Base-by-base conservation (phyloP, 2,113 vertebrate genomes). In the Rhineura floridana region DNA sequence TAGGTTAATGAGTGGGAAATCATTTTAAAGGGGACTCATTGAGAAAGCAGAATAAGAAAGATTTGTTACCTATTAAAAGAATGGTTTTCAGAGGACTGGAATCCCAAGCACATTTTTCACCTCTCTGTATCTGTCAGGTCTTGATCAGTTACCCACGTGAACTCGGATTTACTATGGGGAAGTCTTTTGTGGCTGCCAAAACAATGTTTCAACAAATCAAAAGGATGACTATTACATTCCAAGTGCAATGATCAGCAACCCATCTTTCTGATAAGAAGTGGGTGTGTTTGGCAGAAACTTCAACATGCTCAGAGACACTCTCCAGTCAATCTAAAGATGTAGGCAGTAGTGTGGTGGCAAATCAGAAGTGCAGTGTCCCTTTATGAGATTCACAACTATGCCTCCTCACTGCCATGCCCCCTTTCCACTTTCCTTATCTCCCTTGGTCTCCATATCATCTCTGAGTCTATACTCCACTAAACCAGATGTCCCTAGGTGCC, bases 1-100 rank as follows among this genome's bases (percentile, higher is more conserved):
- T 65, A 88, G 13, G 84, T 48, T 36, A 80, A 62, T 79, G 42
- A 59, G 62, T 80, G 52, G 39, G n/a, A 80, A 62, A 81, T 81
- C 46, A 59, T 62, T 80, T 73, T 63, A 42, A 89, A 81, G 48
- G 72, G n/a, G 11, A 62, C 17, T 81, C 84, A 42, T 1, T 55
- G 84, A 79, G n/a, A 81, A 76, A 30, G 25, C 46, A 70, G 36
- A 79, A 69, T 55, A 4, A 86, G 89, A 59, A 25, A 28, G 0
- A 36, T 79, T 81, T 88, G 8, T 13, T 73, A n/a, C 1, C 33
- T 87, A 7, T 59, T 85, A 44, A 83, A 55, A 69, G 4, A 67
- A 81, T 69, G 7, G 39, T 78, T 84, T 78, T n/a, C 73, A 55
- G 46, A 84, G 39, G 6, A 42, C 65, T 52, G n/a, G 63, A 48